Percentiles rank a stretch among this genome's conserved stretches.
phyloP scores from a whole-genome alignment of 2,797 vertebrate genomes.

The Eutrigla gurnardus region DNA sequence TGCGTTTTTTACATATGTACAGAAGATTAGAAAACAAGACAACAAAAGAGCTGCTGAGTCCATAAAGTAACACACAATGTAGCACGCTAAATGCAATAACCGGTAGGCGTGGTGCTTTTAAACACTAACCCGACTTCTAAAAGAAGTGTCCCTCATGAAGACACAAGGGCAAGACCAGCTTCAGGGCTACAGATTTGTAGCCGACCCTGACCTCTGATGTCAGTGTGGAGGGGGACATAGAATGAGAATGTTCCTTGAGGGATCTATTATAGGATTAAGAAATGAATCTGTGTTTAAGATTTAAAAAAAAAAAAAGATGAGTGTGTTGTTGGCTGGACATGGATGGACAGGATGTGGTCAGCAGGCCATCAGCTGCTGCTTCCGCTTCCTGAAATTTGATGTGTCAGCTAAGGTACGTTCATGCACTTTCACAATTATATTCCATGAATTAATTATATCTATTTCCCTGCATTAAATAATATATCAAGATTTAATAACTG shows the following conservation, averaged over 20 bases:
- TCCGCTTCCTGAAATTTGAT: neutral
- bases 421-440: conserved; percentile 16
- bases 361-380: neutral
- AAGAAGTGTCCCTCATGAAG: conserved; percentile 2
- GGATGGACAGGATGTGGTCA: neutral
- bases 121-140: conserved; percentile 4
- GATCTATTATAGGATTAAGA: neutral
- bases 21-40: conserved; percentile 22
- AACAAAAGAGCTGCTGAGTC: conserved; percentile 7
- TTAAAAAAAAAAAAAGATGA: neutral
- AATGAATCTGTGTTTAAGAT: neutral
- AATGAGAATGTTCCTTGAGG: neutral
- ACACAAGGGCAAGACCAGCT: neutral
- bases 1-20: neutral
- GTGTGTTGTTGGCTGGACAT: neutral
- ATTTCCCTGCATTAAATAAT: conserved; percentile 17
- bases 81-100: conserved; percentile 10
- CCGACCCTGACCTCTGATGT: neutral
- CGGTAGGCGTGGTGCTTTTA: conserved; percentile 16
- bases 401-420: conserved; percentile 12
- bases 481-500: conserved; percentile 10
- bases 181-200: neutral
- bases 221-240: neutral
- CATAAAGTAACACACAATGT: conserved; percentile 9
- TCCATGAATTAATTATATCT: conserved; percentile 17